Conservation (phyloP, 2,888 invertebrate species). For the Eucera pruinosa region DNA sequence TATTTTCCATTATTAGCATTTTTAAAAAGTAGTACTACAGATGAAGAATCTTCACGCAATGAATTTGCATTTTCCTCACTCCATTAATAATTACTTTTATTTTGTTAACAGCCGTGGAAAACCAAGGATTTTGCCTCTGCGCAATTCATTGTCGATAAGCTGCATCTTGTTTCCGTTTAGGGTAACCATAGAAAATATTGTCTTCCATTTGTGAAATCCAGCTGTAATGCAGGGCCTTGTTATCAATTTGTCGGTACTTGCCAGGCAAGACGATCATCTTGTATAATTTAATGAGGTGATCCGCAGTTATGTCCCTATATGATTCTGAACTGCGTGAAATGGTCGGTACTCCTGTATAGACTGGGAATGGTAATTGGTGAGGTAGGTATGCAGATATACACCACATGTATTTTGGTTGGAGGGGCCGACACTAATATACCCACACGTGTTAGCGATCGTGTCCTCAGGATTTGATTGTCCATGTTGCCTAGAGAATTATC, state of each 20-base stretch:
- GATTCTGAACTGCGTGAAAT: slow-evolving; percentile 69
- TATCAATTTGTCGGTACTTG: slow-evolving; percentile 42
- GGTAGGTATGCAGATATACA: slow-evolving; percentile 79
- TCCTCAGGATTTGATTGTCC: slow-evolving; percentile 80
- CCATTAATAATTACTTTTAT: not conserved
- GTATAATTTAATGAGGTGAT: slow-evolving; percentile 70
- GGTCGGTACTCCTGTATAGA: slow-evolving; percentile 67
- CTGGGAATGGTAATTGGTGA: slow-evolving; percentile 78
- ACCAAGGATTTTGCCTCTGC: not conserved
- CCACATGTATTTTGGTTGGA: slow-evolving; percentile 75
- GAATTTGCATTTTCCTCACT: too few relatives aligned
- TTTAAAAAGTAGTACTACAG: too few relatives aligned
- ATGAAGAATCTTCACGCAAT: not conserved
- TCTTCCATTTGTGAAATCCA: not conserved
- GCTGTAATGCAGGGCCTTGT: not conserved
- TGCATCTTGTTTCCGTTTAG: too few relatives aligned
- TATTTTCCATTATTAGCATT: too few relatives aligned
- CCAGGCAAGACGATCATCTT: slow-evolving; percentile 45
- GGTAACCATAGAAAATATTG: not conserved
- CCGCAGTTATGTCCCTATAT: slow-evolving; percentile 68
- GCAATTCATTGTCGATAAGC: not conserved
- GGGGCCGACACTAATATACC: slow-evolving; percentile 76
- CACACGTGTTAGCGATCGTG: slow-evolving; percentile 81
- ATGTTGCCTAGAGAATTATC: slow-evolving; percentile 80
- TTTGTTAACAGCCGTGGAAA: not conserved